Conservation (phyloP, 2,888 invertebrate genomes). For the Ariolimax columbianus region DNA sequence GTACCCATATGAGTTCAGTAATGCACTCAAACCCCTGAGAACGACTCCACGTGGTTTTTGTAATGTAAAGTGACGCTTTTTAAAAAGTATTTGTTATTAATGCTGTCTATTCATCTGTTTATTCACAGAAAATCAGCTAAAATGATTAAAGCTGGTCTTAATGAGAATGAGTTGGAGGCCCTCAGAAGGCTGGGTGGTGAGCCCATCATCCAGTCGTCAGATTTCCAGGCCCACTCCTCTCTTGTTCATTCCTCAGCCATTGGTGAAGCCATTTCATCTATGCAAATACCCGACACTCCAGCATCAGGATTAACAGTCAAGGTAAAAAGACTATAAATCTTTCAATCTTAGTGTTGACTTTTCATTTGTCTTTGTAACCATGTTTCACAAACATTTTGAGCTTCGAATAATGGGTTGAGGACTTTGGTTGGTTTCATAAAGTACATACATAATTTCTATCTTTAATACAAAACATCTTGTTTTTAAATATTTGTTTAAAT, state of each 20-base stretch:
- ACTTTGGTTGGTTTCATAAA: too few relatives aligned
- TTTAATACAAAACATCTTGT: not conserved
- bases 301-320: conserved; percentile 73
- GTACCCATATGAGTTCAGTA: too few relatives aligned
- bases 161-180: conserved; percentile 63
- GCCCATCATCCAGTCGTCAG: conserved; percentile 36
- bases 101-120: not conserved
- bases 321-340: conserved; percentile 58
- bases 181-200: conserved; percentile 54
- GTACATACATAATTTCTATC: not conserved
- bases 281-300: conserved; percentile 72
- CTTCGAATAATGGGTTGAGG: too few relatives aligned
- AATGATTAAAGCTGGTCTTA: conserved; percentile 70
- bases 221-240: conserved; percentile 34
- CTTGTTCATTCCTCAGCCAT: conserved; percentile 35
- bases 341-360: too few relatives aligned
- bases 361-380: not conserved
- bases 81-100: not conserved
- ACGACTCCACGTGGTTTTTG: too few relatives aligned
- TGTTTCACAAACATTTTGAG: too few relatives aligned
- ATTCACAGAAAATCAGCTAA: conserved; percentile 40
- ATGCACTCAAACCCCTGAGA: too few relatives aligned
- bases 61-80: too few relatives aligned
- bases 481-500: too few relatives aligned
- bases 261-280: conserved; percentile 59